Evolutionary conservation across 2,797 vertebrate species (phyloP).

Genomic region (Sebastes nivosus): DNA sequence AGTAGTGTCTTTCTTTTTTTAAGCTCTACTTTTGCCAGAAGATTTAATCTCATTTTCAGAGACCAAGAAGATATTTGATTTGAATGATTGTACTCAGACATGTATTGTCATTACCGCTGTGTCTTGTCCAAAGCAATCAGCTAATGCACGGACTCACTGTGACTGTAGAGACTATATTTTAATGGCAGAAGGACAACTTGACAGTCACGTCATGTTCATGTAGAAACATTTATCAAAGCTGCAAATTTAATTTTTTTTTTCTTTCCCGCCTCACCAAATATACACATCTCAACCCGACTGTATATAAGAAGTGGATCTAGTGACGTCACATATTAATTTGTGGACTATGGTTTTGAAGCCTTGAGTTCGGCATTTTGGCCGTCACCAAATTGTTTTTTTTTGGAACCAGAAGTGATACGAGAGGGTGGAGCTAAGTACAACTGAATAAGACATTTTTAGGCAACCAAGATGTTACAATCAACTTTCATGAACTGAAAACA

Average conservation of each 20-base stretch:
- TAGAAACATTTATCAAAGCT: background rate
- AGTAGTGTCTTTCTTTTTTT: background rate
- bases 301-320: too few relatives aligned
- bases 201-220: background rate
- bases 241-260: background rate
- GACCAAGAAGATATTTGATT: background rate
- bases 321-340: too few relatives aligned
- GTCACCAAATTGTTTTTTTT: too few relatives aligned
- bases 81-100: background rate
- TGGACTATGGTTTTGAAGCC: too few relatives aligned
- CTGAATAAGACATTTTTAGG: too few relatives aligned
- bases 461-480: too few relatives aligned
- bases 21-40: background rate
- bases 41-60: background rate
- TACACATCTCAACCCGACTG: too few relatives aligned
- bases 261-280: too few relatives aligned
- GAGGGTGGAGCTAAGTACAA: too few relatives aligned
- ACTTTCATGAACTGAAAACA: too few relatives aligned
- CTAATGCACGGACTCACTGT: constrained; percentile 21
- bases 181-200: background rate
- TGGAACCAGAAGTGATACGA: too few relatives aligned
- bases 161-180: background rate
- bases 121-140: constrained; percentile 25
- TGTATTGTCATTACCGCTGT: background rate
- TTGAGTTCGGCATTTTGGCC: too few relatives aligned